phyloP scores from a whole-genome alignment of 2,113 vertebrate genomes.

The Lepisosteus oculatus region DNA sequence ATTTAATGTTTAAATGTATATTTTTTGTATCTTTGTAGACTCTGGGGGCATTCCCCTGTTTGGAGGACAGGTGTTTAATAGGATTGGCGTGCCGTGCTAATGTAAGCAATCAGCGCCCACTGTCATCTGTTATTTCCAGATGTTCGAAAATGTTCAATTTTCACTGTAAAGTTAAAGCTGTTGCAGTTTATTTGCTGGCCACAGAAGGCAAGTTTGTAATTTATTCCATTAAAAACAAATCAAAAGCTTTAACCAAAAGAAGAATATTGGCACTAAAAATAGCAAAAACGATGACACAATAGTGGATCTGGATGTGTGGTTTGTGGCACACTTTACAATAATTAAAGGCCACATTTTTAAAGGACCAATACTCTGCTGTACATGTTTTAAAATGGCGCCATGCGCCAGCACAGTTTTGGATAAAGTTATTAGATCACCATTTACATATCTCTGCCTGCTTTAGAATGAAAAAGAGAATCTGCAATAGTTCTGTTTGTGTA shows the following conservation, averaged over 20 bases:
- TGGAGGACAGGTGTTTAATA: too few relatives aligned
- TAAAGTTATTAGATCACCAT: constrained; percentile 28
- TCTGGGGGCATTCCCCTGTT: too few relatives aligned
- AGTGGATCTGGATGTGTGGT: constrained; percentile 31
- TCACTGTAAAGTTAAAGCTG: constrained; percentile 18
- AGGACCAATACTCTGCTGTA: constrained; percentile 12
- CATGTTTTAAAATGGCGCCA: background rate
- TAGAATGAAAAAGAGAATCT: background rate
- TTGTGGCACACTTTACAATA: constrained; percentile 39
- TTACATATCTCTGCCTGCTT: constrained; percentile 3
- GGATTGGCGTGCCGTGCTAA: background rate
- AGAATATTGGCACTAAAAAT: constrained; percentile 37
- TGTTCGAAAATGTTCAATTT: constrained; percentile 31
- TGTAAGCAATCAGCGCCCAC: background rate
- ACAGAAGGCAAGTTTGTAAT: constrained; percentile 38
- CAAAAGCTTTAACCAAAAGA: constrained; percentile 15
- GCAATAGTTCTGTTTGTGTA: too few relatives aligned
- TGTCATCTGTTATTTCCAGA: constrained; percentile 23
- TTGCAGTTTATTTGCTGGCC: constrained; percentile 29
- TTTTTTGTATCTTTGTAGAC: too few relatives aligned
- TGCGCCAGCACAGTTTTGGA: constrained; percentile 28
- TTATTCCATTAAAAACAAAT: constrained; percentile 51
- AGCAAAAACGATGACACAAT: constrained; percentile 38
- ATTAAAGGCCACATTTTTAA: constrained; percentile 36
- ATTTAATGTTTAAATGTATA: too few relatives aligned